These are phyloP conservation scores for Dilophus febrilis DNA, from an alignment of 2,888 invertebrate genomes.

Conservation along the genomic window DNA sequence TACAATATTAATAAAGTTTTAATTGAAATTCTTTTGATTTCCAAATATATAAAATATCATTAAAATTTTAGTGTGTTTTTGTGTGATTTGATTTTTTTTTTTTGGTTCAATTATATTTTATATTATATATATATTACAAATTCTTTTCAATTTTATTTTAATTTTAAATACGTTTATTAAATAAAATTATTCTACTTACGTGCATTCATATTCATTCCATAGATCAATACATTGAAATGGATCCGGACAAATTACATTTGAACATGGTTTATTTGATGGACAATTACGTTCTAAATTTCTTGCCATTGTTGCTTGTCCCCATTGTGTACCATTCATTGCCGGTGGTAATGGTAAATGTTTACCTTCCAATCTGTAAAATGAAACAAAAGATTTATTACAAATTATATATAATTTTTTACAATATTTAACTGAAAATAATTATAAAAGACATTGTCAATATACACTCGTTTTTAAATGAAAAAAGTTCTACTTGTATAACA, in stretches of 20 bases:
- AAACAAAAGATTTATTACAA: no score
- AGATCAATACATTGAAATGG: constrained; percentile 91
- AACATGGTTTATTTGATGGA: constrained; percentile 87
- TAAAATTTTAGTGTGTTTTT: background rate
- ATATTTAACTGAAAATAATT: no score
- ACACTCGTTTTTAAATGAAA: background rate
- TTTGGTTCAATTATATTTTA: constrained; percentile 1
- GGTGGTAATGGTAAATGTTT: constrained; percentile 88
- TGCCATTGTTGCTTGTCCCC: constrained; percentile 91
- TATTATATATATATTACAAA: no score
- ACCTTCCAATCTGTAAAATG: constrained; percentile 71
- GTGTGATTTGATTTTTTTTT: background rate
- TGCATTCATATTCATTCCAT: constrained; percentile 98
- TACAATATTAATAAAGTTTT: no score
- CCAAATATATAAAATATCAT: no score
- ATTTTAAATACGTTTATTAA: background rate
- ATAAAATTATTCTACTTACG: constrained; percentile 49
- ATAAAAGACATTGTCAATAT: background rate
- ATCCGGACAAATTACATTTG: constrained; percentile 82
- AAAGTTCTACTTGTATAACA: background rate
- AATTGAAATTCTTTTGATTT: no score
- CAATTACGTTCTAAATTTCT: constrained; percentile 83
- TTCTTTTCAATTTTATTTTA: no score
- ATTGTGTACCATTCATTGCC: constrained; percentile 87
- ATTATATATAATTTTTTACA: constrained; percentile 2